Base-by-base conservation (phyloP, 1,140 invertebrate species). In the Drosophila azteca region DNA sequence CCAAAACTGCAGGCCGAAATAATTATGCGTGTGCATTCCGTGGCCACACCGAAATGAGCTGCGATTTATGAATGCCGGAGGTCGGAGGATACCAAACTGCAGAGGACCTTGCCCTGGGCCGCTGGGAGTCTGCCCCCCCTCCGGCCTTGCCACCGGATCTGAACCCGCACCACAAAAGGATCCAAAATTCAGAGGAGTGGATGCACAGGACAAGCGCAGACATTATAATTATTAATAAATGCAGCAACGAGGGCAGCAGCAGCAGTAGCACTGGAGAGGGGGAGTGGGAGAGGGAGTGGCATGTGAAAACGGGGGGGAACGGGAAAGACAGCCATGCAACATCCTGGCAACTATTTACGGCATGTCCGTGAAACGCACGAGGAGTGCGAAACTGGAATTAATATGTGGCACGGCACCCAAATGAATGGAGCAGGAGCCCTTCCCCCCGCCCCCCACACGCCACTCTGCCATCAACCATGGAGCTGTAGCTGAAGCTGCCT, bases 181-280 rank as follows among this genome's bases (percentile, higher is more conserved):
- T 64, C 26, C 63, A 72, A 24, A 24, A 35, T 49, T 45, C 49
- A 44, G 50, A 70, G 71, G 54, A 65, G 78, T 65, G 24, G 24
- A 24, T 5, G 24, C 24, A 24, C 24, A 24, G 24, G 24, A 24
- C 24, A 24, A 24, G 75, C 62, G 67, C 83, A 87, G 83, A 87
- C 83, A 88, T 87, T 88, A 87, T 87, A 87, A 87, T 87, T 87
- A 87, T 87, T 87, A 87, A 88, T 87, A 87, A 87, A 87, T 87
- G 79, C 83, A 88, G 51, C 73, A 78, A 71, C 75, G 74, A 68
- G 65, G 17, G 17, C 17, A 20, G 17, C 17, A 20, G 64, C 62
- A 44, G 46, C 57, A 75, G 52, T 58, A 26, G 20, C 52, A 75
- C 49, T 58, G 22, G 22, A 24, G 4, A 49, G 46, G 17, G 20